These are phyloP conservation scores for Aegotheles bennettii DNA, from an alignment of 2,113 vertebrate genomes.

Conservation along the genomic window DNA sequence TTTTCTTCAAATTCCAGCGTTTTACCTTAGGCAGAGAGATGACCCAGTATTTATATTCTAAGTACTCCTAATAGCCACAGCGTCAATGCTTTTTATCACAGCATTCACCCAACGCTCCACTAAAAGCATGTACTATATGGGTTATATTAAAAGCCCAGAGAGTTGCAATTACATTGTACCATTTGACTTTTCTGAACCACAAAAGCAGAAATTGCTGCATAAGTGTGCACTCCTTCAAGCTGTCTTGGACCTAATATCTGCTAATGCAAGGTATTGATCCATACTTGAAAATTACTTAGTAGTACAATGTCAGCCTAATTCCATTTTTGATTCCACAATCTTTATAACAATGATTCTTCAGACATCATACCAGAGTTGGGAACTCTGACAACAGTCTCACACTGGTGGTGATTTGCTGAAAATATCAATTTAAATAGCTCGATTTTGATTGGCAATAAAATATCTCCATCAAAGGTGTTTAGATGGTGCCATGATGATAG, in stretches of 20 bases:
- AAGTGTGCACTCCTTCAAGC: not conserved
- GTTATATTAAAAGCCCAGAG: not conserved
- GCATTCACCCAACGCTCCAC: not conserved
- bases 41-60: not conserved
- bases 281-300: not conserved
- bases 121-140: not conserved
- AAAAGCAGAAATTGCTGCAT: not conserved
- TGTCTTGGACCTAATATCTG: not conserved
- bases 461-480: not conserved
- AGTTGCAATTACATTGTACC: not conserved
- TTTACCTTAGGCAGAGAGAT: slow-evolving; percentile 22
- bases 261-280: slow-evolving; percentile 17
- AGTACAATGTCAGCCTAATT: not conserved
- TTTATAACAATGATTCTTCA: not conserved
- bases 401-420: not conserved
- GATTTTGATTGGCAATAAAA: not conserved
- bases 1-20: not conserved
- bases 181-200: not conserved
- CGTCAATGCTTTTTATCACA: not conserved
- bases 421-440: not conserved
- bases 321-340: not conserved
- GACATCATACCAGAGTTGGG: not conserved
- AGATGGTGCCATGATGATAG: not conserved
- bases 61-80: not conserved
- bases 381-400: not conserved